phyloP scores from a whole-genome alignment of 2,113 vertebrate species.

The Synchiropus splendidus region DNA sequence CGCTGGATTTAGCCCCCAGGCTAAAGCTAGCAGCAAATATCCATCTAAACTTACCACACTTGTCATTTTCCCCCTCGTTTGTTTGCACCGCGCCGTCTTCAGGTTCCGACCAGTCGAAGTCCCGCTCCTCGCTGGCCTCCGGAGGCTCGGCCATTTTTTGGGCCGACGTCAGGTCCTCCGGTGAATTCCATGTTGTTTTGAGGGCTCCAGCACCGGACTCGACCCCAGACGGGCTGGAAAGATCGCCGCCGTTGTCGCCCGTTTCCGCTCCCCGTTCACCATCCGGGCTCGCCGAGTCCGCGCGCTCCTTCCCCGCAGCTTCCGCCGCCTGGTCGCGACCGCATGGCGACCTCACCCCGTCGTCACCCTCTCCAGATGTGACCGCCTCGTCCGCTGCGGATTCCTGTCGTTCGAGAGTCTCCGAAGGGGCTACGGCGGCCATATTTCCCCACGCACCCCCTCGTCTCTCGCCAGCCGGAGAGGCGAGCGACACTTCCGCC shows the following conservation, averaged over 20 bases:
- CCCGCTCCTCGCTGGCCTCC: conserved; percentile 11
- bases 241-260: conserved; percentile 11
- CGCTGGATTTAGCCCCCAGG: conserved; percentile 13
- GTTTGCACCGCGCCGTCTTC: conserved; percentile 28
- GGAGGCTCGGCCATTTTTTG: conserved; percentile 36
- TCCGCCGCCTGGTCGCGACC: background rate
- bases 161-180: conserved; percentile 18
- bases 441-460: conserved; percentile 63
- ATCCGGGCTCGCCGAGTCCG: background rate
- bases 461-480: conserved; percentile 6
- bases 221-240: conserved; percentile 40
- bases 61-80: conserved; percentile 13
- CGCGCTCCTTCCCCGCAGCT: background rate
- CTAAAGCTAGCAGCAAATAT: conserved; percentile 25
- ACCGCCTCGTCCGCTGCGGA: conserved; percentile 29
- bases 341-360: conserved; percentile 8
- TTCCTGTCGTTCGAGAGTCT: conserved; percentile 39
- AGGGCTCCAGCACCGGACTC: conserved; percentile 36
- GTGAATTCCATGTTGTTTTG: conserved; percentile 31
- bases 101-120: conserved; percentile 41
- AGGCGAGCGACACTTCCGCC: conserved; percentile 20
- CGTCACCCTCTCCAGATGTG: conserved; percentile 14
- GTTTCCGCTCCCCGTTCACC: conserved; percentile 4
- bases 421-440: conserved; percentile 58
- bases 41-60: conserved; percentile 32